phyloP scores from a whole-genome alignment of 2,113 vertebrate species.

The Ia io region DNA sequence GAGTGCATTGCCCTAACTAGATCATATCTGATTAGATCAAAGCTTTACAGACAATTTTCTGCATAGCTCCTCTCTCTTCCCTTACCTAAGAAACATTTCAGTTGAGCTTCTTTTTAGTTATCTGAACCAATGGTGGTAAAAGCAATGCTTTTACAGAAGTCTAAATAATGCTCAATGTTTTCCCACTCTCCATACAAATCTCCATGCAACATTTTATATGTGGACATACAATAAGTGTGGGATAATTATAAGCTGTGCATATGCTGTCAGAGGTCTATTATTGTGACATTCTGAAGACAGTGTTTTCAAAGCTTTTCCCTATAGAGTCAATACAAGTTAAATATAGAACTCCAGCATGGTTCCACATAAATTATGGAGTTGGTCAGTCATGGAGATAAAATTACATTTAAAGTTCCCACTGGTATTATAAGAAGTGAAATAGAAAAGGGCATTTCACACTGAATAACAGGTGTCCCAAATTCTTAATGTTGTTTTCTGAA shows the following conservation, averaged over 20 bases:
- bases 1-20: background rate
- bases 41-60: background rate
- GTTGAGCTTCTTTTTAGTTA: background rate
- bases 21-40: background rate
- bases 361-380: slow-evolving; percentile 64
- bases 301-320: slow-evolving; percentile 46
- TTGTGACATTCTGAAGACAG: slow-evolving; percentile 31
- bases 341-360: slow-evolving; percentile 47
- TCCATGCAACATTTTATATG: background rate
- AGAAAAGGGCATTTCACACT: slow-evolving; percentile 37
- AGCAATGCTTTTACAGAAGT: background rate
- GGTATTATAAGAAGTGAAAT: slow-evolving; percentile 26
- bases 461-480: slow-evolving; percentile 45
- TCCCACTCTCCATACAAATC: background rate
- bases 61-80: background rate
- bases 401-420: slow-evolving; percentile 42
- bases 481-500: slow-evolving; percentile 44
- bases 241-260: slow-evolving; percentile 34
- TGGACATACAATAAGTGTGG: background rate
- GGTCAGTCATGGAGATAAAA: slow-evolving; percentile 66
- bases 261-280: slow-evolving; percentile 34
- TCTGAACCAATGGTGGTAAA: background rate
- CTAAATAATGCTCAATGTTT: background rate
- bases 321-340: slow-evolving; percentile 57
- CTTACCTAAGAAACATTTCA: background rate